These are phyloP conservation scores for Oryzias curvinotus DNA, from an alignment of 2,113 vertebrate species.

Conservation along the genomic window DNA sequence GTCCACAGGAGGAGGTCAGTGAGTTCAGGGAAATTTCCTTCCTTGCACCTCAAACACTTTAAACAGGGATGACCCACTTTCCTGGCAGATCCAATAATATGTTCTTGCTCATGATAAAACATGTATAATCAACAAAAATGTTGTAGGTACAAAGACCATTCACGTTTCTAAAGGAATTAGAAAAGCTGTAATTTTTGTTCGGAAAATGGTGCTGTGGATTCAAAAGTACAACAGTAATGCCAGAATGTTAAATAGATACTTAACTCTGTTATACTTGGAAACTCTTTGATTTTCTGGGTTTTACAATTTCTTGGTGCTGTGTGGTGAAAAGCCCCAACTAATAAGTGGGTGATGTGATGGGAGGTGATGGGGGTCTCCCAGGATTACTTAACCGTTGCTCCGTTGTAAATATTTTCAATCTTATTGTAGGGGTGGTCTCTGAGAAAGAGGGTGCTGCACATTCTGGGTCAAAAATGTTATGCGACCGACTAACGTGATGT, in stretches of 20 bases:
- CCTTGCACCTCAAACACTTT: slow-evolving; percentile 24
- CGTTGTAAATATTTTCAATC: slow-evolving; percentile 65
- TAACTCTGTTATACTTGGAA: background rate
- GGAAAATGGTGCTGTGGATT: background rate
- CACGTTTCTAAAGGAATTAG: no score
- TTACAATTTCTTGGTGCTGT: background rate
- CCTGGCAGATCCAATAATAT: slow-evolving; percentile 29
- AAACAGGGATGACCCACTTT: slow-evolving; percentile 50
- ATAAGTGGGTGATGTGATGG: background rate
- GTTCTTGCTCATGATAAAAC: slow-evolving; percentile 23
- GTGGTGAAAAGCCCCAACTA: background rate
- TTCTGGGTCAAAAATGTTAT: slow-evolving; percentile 57
- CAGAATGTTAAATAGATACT: background rate
- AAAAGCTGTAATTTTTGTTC: no score
- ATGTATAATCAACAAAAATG: slow-evolving; percentile 12
- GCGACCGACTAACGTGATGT: slow-evolving; percentile 29
- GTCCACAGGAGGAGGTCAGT: slow-evolving; percentile 47
- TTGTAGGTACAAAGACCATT: background rate
- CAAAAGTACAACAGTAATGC: slow-evolving; percentile 1
- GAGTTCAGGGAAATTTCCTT: slow-evolving; percentile 54
- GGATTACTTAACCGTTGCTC: slow-evolving; percentile 34
- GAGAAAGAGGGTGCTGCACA: slow-evolving; percentile 44
- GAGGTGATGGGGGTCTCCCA: slow-evolving; percentile 3
- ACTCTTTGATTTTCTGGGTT: background rate
- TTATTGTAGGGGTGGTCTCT: slow-evolving; percentile 44